Evolutionary conservation across 2,113 vertebrate genomes (phyloP).

Genomic region (Microcebus ravelobensis): DNA sequence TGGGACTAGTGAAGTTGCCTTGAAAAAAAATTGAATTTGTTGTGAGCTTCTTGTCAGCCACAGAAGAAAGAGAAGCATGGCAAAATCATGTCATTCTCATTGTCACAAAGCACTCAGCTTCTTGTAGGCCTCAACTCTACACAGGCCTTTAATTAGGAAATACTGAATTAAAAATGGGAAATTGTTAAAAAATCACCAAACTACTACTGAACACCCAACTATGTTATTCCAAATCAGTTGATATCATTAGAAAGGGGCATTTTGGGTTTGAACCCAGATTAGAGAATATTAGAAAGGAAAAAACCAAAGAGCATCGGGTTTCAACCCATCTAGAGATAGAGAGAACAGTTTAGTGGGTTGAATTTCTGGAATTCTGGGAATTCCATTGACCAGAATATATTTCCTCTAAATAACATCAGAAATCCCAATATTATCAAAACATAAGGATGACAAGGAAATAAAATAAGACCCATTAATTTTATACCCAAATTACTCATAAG

Average conservation of each 20-base stretch:
- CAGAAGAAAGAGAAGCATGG: not conserved
- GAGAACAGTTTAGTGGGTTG: not conserved
- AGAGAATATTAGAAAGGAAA: not conserved
- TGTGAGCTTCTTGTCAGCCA: not conserved
- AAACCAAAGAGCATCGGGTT: not conserved
- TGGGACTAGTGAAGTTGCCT: not conserved
- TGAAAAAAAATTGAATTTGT: not conserved
- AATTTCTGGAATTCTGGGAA: not conserved
- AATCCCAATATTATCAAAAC: not conserved
- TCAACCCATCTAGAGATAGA: not conserved
- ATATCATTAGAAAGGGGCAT: not conserved
- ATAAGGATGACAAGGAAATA: not conserved
- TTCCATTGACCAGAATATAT: not conserved
- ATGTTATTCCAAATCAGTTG: not conserved
- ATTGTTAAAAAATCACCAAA: not conserved
- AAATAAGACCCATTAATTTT: not conserved
- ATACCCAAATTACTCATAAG: constrained; percentile 15
- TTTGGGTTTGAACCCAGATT: not conserved
- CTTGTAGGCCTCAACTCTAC: not conserved
- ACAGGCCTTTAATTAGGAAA: not conserved
- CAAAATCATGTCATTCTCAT: not conserved
- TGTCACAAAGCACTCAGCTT: not conserved
- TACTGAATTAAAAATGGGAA: not conserved
- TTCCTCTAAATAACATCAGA: not conserved
- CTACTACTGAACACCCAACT: not conserved